These are phyloP conservation scores for Carassius carassius DNA, from an alignment of 2,113 vertebrate genomes.

Conservation along the genomic window DNA sequence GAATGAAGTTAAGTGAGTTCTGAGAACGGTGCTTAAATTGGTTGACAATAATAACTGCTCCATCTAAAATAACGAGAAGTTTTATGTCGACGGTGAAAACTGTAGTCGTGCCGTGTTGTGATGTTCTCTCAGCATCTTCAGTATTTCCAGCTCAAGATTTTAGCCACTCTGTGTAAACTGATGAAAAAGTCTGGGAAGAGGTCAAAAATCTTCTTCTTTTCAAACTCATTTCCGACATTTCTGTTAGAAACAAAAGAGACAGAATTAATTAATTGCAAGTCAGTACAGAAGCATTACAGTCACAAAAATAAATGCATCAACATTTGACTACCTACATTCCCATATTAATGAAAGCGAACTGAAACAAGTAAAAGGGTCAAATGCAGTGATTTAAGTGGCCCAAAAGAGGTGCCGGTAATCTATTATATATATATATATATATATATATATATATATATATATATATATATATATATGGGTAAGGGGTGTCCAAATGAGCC, in stretches of 20 bases:
- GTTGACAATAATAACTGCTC: background rate
- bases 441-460: too few relatives aligned
- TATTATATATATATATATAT: too few relatives aligned
- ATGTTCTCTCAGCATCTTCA: background rate
- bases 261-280: background rate
- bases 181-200: background rate
- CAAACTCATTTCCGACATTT: background rate
- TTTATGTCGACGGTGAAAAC: background rate
- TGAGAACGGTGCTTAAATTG: background rate
- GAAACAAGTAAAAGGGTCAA: background rate
- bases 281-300: background rate
- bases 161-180: too few relatives aligned
- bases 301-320: background rate
- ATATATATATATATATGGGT: too few relatives aligned
- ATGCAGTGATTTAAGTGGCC: too few relatives aligned
- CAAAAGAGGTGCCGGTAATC: too few relatives aligned
- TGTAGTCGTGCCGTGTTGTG: background rate
- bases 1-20: too few relatives aligned
- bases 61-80: background rate
- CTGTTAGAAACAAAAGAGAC: constrained; percentile 11
- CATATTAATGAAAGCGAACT: background rate
- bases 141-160: background rate
- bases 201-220: constrained; percentile 1
- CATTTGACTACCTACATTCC: background rate
- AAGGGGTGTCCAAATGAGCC: too few relatives aligned